Conservation (phyloP, 1,140 invertebrate genomes). For the Chionoecetes opilio region DNA sequence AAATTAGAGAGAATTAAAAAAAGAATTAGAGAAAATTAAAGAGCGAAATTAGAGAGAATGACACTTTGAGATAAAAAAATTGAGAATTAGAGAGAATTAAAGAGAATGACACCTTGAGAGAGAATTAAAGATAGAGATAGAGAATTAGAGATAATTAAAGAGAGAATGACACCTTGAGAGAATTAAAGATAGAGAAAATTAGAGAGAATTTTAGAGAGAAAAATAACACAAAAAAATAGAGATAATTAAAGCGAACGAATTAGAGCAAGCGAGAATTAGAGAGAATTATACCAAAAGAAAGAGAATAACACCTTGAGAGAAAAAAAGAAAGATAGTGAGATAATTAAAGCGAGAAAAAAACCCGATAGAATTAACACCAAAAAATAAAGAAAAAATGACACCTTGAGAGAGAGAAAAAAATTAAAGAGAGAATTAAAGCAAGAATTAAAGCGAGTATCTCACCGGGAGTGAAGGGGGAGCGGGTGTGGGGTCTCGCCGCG, state of each 20-base stretch:
- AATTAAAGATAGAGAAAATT: too few species aligned
- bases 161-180: too few species aligned
- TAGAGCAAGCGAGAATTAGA: too few species aligned
- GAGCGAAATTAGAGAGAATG: not conserved
- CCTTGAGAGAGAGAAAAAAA: too few species aligned
- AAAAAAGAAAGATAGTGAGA: not conserved
- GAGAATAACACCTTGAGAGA: not conserved
- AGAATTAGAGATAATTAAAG: not conserved
- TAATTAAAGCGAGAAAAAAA: not conserved
- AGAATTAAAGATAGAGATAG: not conserved
- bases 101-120: not conserved
- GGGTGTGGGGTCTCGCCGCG: not conserved
- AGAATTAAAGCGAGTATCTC: too few species aligned
- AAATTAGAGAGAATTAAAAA: too few species aligned
- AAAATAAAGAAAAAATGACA: not conserved
- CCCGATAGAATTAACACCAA: not conserved
- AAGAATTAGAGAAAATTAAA: not conserved
- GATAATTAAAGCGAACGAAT: too few species aligned
- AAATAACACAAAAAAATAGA: too few species aligned
- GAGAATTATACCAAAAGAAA: too few species aligned
- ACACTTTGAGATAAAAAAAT: not conserved
- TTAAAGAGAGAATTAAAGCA: too few species aligned
- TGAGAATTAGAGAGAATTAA: not conserved
- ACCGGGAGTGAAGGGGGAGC: conserved; percentile 1
- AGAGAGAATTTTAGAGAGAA: too few species aligned